Conservation (phyloP, 2,113 vertebrate species). For the Rhea pennata region DNA sequence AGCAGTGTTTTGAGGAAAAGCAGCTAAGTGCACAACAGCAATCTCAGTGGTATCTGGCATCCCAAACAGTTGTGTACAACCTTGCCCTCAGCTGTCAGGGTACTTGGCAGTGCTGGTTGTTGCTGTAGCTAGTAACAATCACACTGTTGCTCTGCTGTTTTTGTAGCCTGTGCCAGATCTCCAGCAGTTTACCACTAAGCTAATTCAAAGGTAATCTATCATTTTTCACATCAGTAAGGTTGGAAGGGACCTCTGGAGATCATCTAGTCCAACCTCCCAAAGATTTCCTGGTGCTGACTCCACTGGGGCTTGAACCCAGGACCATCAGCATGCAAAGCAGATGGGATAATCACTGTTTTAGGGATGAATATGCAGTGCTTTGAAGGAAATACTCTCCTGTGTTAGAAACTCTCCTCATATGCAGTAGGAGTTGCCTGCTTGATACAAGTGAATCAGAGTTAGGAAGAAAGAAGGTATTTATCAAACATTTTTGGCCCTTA, state of each 20-base stretch:
- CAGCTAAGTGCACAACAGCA: background rate
- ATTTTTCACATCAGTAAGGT: too few relatives aligned
- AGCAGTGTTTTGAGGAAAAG: background rate
- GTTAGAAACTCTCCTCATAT: background rate
- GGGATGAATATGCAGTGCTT: background rate
- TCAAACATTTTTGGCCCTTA: background rate
- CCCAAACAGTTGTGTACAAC: accelerated
- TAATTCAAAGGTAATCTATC: background rate
- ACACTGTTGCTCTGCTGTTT: background rate
- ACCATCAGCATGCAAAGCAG: too few relatives aligned
- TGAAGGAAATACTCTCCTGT: background rate
- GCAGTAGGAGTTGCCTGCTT: background rate
- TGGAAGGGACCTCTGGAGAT: too few relatives aligned
- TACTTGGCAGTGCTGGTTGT: accelerated
- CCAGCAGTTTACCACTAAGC: background rate
- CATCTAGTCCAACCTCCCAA: too few relatives aligned
- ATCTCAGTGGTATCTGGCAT: constrained; percentile 41
- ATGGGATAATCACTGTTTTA: background rate
- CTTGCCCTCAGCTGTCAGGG: accelerated
- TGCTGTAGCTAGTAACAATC: background rate
- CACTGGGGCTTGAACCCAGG: too few relatives aligned
- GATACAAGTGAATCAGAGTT: background rate
- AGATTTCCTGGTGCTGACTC: too few relatives aligned
- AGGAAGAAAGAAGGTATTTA: background rate
- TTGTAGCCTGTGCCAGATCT: background rate